Base-by-base conservation (phyloP, 2,113 vertebrate species). In the Tachycineta bicolor region DNA sequence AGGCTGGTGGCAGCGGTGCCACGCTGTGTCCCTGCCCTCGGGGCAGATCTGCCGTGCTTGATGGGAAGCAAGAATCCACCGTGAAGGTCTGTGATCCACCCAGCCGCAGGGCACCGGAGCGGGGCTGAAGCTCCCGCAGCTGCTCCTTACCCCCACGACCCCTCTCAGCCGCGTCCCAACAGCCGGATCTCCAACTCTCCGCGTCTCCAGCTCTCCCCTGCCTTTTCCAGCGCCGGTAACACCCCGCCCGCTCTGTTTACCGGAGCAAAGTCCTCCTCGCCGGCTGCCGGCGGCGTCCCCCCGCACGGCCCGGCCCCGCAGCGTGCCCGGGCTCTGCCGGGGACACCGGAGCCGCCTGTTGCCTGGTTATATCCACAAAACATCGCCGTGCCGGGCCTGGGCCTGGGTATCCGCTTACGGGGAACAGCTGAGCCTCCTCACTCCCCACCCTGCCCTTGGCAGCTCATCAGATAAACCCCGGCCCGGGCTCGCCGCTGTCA, bases 311-410 rank as follows among this genome's bases (percentile, higher is more conserved):
- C 5, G 4, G 19, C 19, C 33, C 43, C 56, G 11, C 37, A 46
- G 19, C 3, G 4, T 37, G 86, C 65, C 55, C 33, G 0, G 77
- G 93, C 87, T 78, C 43, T 28, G 63, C 82, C 52, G 83, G 70
- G 41, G 59, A 85, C 82, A 73, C 60, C 74, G 29, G 86, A 62
- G 87, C 93, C 20, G 14, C 4, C 60, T 5, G 97, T 98, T 96
- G 97, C 97, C 74, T 94, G 96, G 97, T 95, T 89, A 83, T 96
- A 53, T 70, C 95, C 83, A 83, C 95, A 93, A 97, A 98, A 97
- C 93, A 98, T 71, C 50, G 28, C 77, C 78, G 41, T 1, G 67
- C 93, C 67, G 46, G 71, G 73, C 63, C 74, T 17, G 60, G 67
- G 24, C 89, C 3, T 34, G 90, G 87, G 92, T 56, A 92, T 94